A percentile compares a stretch with the other conserved stretches of the same genome.
Conservation (phyloP, 2,888 invertebrate genomes). For the Amblyjoppa fuscipennis region DNA sequence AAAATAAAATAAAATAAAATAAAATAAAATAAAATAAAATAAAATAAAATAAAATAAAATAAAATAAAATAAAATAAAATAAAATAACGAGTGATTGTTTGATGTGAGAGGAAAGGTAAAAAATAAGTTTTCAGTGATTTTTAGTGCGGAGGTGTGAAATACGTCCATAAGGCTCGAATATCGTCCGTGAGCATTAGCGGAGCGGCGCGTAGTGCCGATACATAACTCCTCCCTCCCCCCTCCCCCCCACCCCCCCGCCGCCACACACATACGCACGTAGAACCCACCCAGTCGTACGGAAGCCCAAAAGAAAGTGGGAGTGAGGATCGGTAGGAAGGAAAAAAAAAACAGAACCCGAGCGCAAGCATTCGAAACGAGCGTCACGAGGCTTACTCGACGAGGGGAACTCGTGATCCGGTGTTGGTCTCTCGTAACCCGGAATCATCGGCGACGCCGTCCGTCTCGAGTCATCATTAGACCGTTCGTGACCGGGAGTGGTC, state of each 20-base stretch:
- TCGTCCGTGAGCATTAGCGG: conserved; percentile 70
- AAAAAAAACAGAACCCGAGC: not conserved
- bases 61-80: no score
- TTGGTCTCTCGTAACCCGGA: conserved; percentile 59
- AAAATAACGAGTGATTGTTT: not conserved
- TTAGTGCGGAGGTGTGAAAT: conserved; percentile 73
- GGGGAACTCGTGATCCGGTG: conserved; percentile 55
- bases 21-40: not conserved
- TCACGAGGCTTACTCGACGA: conserved; percentile 71
- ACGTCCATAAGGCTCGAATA: conserved; percentile 63
- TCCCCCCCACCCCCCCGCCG: no score
- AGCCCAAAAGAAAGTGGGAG: conserved; percentile 11
- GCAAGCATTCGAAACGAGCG: conserved; percentile 49
- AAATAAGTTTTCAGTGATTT: not conserved
- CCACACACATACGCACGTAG: not conserved
- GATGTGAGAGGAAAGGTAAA: not conserved
- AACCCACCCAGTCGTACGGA: conserved; percentile 1
- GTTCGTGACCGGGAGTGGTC: conserved; percentile 42
- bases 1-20: not conserved
- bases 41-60: no score
- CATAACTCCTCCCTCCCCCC: not conserved
- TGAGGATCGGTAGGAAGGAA: conserved; percentile 9
- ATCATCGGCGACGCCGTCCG: conserved; percentile 45
- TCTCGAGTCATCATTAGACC: conserved; percentile 14
- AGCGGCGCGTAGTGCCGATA: conserved; percentile 5